Percentiles rank a stretch among this genome's conserved stretches.
Conservation (phyloP, 2,797 vertebrate genomes). For the Arctocebus calabarensis region DNA sequence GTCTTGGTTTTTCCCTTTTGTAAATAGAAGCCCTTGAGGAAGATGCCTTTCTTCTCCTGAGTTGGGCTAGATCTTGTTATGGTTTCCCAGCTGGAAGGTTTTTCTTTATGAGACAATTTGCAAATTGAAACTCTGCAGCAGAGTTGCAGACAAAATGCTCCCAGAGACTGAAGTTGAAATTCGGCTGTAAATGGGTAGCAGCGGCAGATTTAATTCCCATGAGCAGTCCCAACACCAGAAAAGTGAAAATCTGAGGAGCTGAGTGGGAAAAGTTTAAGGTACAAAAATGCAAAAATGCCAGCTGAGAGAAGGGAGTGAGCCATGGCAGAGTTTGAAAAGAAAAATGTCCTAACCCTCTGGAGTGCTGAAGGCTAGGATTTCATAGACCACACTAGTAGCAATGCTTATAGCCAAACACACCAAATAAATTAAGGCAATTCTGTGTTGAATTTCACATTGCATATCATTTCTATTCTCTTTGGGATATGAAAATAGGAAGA, state of each 20-base stretch:
- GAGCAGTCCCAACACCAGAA: not conserved
- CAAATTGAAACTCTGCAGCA: not conserved
- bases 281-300: not conserved
- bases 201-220: not conserved
- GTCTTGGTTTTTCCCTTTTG: not conserved
- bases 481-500: constrained; percentile 70
- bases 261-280: not conserved
- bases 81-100: not conserved
- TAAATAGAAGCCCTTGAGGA: not conserved
- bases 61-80: not conserved
- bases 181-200: not conserved
- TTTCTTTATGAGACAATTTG: not conserved
- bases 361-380: constrained; percentile 61
- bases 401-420: constrained; percentile 68
- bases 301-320: not conserved
- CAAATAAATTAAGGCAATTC: constrained; percentile 70
- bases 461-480: constrained; percentile 62
- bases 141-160: not conserved
- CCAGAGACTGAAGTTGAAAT: not conserved
- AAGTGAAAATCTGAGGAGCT: not conserved
- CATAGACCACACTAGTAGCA: not conserved
- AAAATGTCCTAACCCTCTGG: not conserved
- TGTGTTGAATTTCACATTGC: constrained; percentile 54
- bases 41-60: not conserved
- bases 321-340: not conserved